phyloP scores from a whole-genome alignment of 2,113 vertebrate genomes.

The Forbesichthys agassizii region DNA sequence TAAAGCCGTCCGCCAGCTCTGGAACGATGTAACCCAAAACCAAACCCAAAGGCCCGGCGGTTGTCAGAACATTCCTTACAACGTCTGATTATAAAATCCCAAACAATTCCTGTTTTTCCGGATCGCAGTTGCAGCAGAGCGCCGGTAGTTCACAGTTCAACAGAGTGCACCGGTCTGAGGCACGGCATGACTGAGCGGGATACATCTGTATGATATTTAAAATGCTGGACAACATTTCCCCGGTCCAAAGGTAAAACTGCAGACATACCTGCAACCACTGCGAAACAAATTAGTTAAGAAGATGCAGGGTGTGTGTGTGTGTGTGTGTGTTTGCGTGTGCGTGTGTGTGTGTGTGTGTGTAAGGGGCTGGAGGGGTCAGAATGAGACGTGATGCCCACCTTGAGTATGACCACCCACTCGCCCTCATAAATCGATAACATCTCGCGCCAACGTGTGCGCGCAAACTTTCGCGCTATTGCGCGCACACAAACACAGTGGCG shows the following conservation, averaged over 20 bases:
- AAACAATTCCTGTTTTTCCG: no score
- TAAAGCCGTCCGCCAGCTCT: no score
- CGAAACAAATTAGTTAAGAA: constrained; percentile 66
- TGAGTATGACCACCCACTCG: constrained; percentile 60
- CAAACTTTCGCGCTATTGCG: not conserved
- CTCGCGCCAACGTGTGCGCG: constrained; percentile 8
- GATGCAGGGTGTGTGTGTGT: constrained; percentile 49
- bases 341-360: constrained; percentile 30
- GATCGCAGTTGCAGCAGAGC: not conserved
- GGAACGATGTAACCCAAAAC: no score
- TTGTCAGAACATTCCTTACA: no score
- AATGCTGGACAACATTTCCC: constrained; percentile 46
- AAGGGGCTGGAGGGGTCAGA: constrained; percentile 28
- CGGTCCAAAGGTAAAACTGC: constrained; percentile 48
- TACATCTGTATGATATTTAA: constrained; percentile 54
- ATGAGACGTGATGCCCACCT: constrained; percentile 56
- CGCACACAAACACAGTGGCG: not conserved
- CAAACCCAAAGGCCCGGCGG: no score
- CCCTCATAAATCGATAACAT: constrained; percentile 62
- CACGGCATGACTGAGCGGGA: constrained; percentile 7
- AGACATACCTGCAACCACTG: constrained; percentile 36
- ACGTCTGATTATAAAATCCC: no score
- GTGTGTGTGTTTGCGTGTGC: constrained; percentile 22
- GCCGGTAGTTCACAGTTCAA: constrained; percentile 8
- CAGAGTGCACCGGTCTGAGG: constrained; percentile 4